phyloP scores from a whole-genome alignment of 2,888 invertebrate genomes.

The Noctua pronuba region DNA sequence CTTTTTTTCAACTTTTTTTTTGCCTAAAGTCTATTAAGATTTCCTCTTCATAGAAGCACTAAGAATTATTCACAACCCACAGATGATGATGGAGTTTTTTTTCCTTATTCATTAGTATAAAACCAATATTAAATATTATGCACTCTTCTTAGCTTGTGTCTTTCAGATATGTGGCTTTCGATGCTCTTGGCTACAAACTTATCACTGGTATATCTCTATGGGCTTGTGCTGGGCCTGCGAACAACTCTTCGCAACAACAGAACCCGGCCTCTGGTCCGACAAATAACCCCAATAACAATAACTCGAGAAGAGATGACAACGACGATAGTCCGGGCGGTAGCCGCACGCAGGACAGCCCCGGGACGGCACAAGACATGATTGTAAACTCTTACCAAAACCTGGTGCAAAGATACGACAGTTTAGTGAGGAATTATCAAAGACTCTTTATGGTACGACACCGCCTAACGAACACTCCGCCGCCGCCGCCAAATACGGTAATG shows the following conservation, averaged over 20 bases:
- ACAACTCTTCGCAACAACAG: slow-evolving; percentile 75
- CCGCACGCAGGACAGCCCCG: slow-evolving; percentile 75
- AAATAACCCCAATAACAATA: slow-evolving; percentile 74
- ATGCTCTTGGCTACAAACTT: slow-evolving; percentile 94
- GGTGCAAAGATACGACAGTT: slow-evolving; percentile 88
- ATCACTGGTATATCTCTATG: slow-evolving; percentile 95
- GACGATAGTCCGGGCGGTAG: slow-evolving; percentile 73
- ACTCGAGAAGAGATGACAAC: slow-evolving; percentile 73
- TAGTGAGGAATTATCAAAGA: slow-evolving; percentile 88
- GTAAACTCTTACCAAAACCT: slow-evolving; percentile 88
- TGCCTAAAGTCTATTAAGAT: neutral
- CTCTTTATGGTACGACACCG: slow-evolving; percentile 88
- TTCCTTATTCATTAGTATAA: slow-evolving; percentile 13
- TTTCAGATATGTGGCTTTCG: slow-evolving; percentile 95
- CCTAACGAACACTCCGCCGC: slow-evolving; percentile 82
- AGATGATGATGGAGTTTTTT: too few species aligned
- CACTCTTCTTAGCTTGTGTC: slow-evolving; percentile 60
- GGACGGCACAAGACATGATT: slow-evolving; percentile 84
- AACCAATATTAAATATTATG: slow-evolving; percentile 46
- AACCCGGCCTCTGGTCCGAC: slow-evolving; percentile 71
- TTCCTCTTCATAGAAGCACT: neutral
- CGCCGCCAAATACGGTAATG: slow-evolving; percentile 84
- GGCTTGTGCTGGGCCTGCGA: slow-evolving; percentile 71
- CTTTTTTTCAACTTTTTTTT: neutral
- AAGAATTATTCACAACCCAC: too few species aligned